Evolutionary conservation across 2,888 invertebrate genomes (phyloP), one percentile per base, ranked within the genome.

Genomic region (Leptinotarsa peninsularis): DNA sequence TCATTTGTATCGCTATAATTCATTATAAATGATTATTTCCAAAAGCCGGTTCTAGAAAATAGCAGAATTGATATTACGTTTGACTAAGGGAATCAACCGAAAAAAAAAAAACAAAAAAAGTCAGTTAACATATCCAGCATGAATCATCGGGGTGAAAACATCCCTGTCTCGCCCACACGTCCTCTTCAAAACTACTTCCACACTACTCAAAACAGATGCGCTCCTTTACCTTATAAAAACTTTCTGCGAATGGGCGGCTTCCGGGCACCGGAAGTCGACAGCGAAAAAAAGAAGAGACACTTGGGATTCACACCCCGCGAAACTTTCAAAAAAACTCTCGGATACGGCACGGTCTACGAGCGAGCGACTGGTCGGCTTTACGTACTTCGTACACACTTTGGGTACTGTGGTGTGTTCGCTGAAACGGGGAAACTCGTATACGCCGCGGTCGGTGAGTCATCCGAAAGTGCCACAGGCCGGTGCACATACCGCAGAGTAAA

Each of bases 401-500:
- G 33, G 60, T 60, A 60, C 60, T 60, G 60, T 66, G 58, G 33
- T 43, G 33, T 43, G 69, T 69, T 49, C 69, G 66, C 73, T 72
- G 72, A 66, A 74, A 76, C 67, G 68, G 75, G 76, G 76, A 76
- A 79, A 79, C 75, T 76, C 77, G 77, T 76, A 75, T 67, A 72
- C 69, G 73, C 72, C 67, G 76, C 67, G 66, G 73, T 71, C 73
- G 70, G 74, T 79, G 79, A 79, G 76, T 79, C 79, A 79, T 74
- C 76, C 58, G 74, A 73, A 73, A 74, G 76, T 76, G 79, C 76
- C 74, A 73, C 72, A 72, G 75, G 72, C 75, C 75, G 76, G 27
- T 71, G 73, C 67, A 63, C 73, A 72, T 71, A 73, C 71, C 73
- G 15, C 33, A 27, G 27, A 56, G 14, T 10, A 52, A 7, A 15